Evolutionary conservation across 2,113 vertebrate genomes (phyloP), one percentile per base, ranked within the genome.

Genomic region (Microcebus jonahi): DNA sequence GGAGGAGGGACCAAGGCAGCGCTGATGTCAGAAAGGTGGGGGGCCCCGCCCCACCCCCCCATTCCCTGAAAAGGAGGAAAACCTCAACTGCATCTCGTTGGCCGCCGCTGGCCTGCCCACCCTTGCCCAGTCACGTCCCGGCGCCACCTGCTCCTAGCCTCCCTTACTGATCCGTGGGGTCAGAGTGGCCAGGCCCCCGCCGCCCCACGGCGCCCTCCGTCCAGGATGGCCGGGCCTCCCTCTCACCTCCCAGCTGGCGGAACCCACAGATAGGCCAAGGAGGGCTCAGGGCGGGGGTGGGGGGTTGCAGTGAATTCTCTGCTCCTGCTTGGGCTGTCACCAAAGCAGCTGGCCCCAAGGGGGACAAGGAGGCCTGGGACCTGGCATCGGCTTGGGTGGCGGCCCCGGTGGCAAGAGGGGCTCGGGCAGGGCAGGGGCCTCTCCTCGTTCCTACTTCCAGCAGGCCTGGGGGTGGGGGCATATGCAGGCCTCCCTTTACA

Each of bases 81-180:
- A 98, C 97, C 98, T 97, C 90, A 81, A 98, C 98, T 98, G 98
- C 98, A 97, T 98, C 98, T 98, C 97, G 8, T 96, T 94, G 98
- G 95, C 97, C 96, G 25, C 95, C 48, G 73, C 92, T 68, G 94
- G 97, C 97, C 97, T 91, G 97, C 97, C 97, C 97, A 7, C 96
- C 97, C 97, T 90, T 71, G 20, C 93, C 96, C 96, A 76, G 6
- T 90, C 91, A 50, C 15, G 2, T 82, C 97, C 97, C 97, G 80
- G 76, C 0, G n/a, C 80, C 95, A 90, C 86, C 89, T 89, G 27
- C 21, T 75, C 85, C 93, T 96, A 57, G 76, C 73, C 88, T 90
- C 53, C 53, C 93, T 73, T 36, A 27, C 71, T 76, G 91, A 65
- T 71, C 67, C 14, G 0, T n/a, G 42, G 91, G 57, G 42, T 83